Percentiles rank a stretch among this genome's conserved stretches.
phyloP scores from a whole-genome alignment of 2,797 vertebrate genomes.

The Heliangelus exortis region DNA sequence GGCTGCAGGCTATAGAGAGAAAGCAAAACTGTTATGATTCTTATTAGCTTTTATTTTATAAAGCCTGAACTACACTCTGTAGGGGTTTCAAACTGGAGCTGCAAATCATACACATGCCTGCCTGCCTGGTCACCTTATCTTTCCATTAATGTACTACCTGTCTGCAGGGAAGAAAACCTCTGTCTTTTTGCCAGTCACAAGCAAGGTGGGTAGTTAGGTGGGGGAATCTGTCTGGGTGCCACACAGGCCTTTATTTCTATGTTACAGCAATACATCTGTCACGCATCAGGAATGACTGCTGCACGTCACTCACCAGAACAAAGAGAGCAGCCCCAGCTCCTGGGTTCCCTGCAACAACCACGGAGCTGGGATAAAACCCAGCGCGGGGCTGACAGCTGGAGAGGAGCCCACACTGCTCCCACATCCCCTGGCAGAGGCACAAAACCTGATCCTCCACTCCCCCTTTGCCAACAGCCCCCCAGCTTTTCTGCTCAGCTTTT shows the following conservation, averaged over 20 bases:
- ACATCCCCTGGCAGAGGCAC: rapidly evolving
- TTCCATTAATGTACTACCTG: slow-evolving; percentile 16
- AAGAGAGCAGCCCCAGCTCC: not conserved
- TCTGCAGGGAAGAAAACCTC: not conserved
- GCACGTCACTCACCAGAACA: not conserved
- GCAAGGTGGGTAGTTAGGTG: not conserved
- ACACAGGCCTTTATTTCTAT: not conserved
- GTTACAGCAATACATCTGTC: not conserved
- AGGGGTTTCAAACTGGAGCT: slow-evolving; percentile 56
- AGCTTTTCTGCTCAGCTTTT: not conserved
- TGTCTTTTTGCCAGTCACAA: not conserved
- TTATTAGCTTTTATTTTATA: slow-evolving; percentile 76
- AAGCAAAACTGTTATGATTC: slow-evolving; percentile 76
- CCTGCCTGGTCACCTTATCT: slow-evolving; percentile 34
- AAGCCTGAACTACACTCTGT: slow-evolving; percentile 60
- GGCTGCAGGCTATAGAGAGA: slow-evolving; percentile 68
- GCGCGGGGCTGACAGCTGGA: rapidly evolving
- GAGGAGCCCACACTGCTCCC: not conserved
- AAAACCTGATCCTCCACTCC: rapidly evolving
- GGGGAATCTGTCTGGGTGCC: not conserved
- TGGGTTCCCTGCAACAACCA: not conserved
- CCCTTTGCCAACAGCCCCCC: not conserved
- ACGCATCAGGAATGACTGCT: not conserved
- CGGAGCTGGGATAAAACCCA: not conserved
- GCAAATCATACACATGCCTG: slow-evolving; percentile 50